phyloP scores from a whole-genome alignment of 2,888 invertebrate species.

The Drymonia ruficornis region DNA sequence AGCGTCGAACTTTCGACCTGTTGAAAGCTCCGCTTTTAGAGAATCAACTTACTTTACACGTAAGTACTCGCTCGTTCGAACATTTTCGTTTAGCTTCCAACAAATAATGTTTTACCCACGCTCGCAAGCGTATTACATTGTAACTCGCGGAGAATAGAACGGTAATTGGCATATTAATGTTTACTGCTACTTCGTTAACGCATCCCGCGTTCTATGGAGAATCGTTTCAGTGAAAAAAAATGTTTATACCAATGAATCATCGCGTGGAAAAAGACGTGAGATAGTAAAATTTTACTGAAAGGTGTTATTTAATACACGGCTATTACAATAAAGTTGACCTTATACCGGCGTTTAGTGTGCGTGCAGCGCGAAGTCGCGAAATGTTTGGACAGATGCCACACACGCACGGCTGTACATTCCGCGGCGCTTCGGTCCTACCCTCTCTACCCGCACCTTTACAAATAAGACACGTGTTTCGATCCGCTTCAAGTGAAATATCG shows the following conservation, averaged over 20 bases:
- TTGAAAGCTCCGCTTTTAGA: conserved; percentile 77
- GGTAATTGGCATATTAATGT: conserved; percentile 34
- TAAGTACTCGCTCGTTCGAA: conserved; percentile 53
- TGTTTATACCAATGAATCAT: conserved; percentile 26
- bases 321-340: conserved; percentile 41
- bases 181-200: conserved; percentile 19
- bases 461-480: conserved; percentile 68
- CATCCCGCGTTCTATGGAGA: conserved; percentile 3
- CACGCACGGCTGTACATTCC: conserved; percentile 47
- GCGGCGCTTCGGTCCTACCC: conserved; percentile 48
- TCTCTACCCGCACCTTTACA: conserved; percentile 52
- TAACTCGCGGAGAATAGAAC: conserved; percentile 4
- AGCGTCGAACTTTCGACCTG: conserved; percentile 82
- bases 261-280: conserved; percentile 19
- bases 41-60: conserved; percentile 69
- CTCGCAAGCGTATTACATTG: conserved; percentile 13
- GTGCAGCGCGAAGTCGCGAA: conserved; percentile 36
- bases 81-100: conserved; percentile 45
- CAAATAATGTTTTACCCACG: conserved; percentile 28
- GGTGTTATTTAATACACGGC: conserved; percentile 29
- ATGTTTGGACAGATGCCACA: conserved; percentile 68
- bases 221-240: conserved; percentile 23
- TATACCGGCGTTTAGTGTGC: conserved; percentile 36
- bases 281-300: conserved; percentile 24
- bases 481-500: conserved; percentile 60